Evolutionary conservation across 2,888 invertebrate genomes (phyloP).

Genomic region (Diaprepes abbreviatus): DNA sequence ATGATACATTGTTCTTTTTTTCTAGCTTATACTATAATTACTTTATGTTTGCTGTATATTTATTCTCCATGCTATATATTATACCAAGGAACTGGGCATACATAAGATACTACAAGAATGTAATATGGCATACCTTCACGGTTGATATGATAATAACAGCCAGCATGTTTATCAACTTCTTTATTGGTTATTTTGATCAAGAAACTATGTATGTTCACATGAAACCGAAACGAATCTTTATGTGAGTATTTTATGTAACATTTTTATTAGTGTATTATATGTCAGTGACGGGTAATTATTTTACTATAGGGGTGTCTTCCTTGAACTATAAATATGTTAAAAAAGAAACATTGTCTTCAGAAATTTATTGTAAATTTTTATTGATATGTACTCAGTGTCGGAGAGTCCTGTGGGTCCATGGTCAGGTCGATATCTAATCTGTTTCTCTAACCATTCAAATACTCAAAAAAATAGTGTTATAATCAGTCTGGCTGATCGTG

Average conservation of each 20-base stretch:
- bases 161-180: slow-evolving; percentile 9
- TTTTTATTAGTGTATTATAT: not conserved
- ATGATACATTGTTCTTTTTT: too few relatives aligned
- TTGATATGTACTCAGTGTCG: too few relatives aligned
- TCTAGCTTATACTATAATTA: slow-evolving; percentile 31
- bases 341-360: too few relatives aligned
- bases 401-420: too few relatives aligned
- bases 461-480: too few relatives aligned
- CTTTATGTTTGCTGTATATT: slow-evolving; percentile 1
- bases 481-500: too few relatives aligned
- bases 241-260: slow-evolving; percentile 18
- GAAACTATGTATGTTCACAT: slow-evolving; percentile 7
- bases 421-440: too few relatives aligned
- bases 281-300: not conserved
- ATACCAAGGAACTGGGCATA: slow-evolving; percentile 6
- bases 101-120: not conserved
- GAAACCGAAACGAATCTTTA: not conserved
- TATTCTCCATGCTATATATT: slow-evolving; percentile 2
- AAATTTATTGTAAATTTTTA: too few relatives aligned
- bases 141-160: slow-evolving; percentile 19
- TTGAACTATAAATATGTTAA: too few relatives aligned
- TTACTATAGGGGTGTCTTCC: not conserved
- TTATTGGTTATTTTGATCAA: slow-evolving; percentile 28
- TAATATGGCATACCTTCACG: not conserved
- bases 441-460: too few relatives aligned